These are phyloP conservation scores for Pantherophis guttatus DNA, from an alignment of 2,113 vertebrate genomes.

Conservation along the genomic window DNA sequence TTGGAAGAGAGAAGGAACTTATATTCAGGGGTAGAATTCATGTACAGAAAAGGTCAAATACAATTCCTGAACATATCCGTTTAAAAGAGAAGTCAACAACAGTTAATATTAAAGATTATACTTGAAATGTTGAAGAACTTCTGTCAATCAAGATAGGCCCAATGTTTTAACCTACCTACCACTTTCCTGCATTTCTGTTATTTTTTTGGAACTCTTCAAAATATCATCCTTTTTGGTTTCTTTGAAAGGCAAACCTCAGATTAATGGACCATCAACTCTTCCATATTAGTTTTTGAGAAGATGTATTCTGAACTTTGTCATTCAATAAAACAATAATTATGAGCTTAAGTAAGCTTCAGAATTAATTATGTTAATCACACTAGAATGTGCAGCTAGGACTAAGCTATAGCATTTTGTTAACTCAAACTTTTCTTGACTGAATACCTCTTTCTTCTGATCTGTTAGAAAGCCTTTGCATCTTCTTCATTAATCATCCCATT, in stretches of 20 bases:
- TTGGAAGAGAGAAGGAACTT: not conserved
- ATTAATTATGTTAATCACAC: not conserved
- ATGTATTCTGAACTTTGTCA: not conserved
- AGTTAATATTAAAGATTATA: not conserved
- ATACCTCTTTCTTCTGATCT: constrained; percentile 9
- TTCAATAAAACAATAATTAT: not conserved
- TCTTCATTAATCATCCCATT: constrained; percentile 27
- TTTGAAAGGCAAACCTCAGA: not conserved
- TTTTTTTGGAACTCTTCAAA: not conserved
- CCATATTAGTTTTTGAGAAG: not conserved
- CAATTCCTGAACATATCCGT: too few relatives aligned
- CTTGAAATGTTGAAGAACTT: not conserved
- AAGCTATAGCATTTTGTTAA: constrained; percentile 20
- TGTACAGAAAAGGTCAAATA: not conserved
- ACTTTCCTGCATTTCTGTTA: not conserved
- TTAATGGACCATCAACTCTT: not conserved
- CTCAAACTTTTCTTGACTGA: constrained; percentile 5
- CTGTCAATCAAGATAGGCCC: not conserved
- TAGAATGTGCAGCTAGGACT: not conserved
- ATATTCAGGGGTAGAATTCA: not conserved
- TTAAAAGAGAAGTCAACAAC: not conserved
- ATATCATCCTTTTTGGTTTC: not conserved
- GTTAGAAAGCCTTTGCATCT: not conserved
- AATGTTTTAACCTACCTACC: not conserved
- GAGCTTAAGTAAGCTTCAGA: not conserved